These are phyloP conservation scores for Gymnorhina tibicen DNA, from an alignment of 2,113 vertebrate species.

Conservation along the genomic window DNA sequence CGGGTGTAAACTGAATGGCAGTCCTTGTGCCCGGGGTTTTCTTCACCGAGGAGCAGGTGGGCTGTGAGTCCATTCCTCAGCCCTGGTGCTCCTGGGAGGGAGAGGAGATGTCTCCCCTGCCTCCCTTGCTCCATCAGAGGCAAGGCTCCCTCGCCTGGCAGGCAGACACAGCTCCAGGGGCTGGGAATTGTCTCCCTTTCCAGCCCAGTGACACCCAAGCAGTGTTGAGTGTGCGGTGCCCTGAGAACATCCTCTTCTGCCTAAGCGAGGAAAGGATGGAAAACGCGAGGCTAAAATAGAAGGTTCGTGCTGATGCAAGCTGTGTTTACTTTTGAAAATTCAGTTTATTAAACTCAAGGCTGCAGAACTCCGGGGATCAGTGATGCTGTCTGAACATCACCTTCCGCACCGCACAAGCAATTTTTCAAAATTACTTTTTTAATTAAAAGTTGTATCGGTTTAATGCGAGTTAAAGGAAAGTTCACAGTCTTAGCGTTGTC, in stretches of 20 bases:
- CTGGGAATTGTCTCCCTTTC: neutral
- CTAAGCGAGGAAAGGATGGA: neutral
- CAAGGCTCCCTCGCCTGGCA: neutral
- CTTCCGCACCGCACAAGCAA: constrained; percentile 19
- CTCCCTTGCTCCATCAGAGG: neutral
- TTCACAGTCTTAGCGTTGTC: neutral
- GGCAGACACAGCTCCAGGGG: neutral
- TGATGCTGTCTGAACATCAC: constrained; percentile 42
- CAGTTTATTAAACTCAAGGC: constrained; percentile 59
- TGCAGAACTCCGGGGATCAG: constrained; percentile 61
- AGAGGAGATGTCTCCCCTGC: neutral
- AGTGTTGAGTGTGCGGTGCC: neutral
- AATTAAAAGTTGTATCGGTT: constrained; percentile 66
- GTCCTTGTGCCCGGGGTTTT: neutral
- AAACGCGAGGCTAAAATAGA: neutral
- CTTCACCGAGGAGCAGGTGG: neutral
- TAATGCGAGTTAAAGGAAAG: constrained; percentile 45
- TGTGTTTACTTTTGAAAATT: constrained; percentile 68
- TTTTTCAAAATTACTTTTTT: constrained; percentile 69
- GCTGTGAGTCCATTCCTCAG: neutral
- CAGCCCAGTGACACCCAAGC: neutral
- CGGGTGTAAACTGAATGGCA: neutral
- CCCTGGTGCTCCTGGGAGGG: neutral
- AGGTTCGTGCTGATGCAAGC: constrained; percentile 32
- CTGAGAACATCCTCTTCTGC: neutral